Conservation (phyloP, 37 sponge, comb jelly and placozoan species). For the Spongilla lacustris region DNA sequence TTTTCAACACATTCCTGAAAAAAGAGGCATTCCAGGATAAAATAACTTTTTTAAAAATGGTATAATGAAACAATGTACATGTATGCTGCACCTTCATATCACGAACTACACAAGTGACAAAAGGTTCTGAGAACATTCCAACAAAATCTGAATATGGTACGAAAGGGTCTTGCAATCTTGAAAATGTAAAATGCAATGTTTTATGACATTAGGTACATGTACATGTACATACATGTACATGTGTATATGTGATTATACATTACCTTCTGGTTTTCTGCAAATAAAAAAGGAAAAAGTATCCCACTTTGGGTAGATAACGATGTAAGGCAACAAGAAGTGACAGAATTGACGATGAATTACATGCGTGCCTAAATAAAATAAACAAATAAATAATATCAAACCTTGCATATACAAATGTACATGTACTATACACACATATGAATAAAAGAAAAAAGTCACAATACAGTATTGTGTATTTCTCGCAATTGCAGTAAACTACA, state of each 20-base stretch:
- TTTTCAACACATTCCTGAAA: slow-evolving; percentile 51
- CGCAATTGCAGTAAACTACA: too few species aligned
- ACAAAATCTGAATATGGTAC: background rate
- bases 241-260: background rate
- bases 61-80: background rate
- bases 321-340: slow-evolving; percentile 4
- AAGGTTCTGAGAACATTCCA: background rate
- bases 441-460: background rate
- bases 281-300: slow-evolving; percentile 37
- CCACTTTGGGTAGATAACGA: slow-evolving; percentile 10
- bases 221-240: too few species aligned
- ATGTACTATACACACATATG: background rate
- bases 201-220: background rate
- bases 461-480: too few species aligned
- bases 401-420: background rate
- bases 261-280: slow-evolving; percentile 7
- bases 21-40: background rate
- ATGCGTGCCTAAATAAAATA: background rate
- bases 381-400: background rate
- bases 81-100: background rate
- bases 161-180: background rate
- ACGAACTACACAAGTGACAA: background rate
- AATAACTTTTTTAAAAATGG: background rate
- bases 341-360: background rate
- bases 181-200: background rate